Conservation (phyloP, 2,888 invertebrate species). For the Lottia gigantea region DNA sequence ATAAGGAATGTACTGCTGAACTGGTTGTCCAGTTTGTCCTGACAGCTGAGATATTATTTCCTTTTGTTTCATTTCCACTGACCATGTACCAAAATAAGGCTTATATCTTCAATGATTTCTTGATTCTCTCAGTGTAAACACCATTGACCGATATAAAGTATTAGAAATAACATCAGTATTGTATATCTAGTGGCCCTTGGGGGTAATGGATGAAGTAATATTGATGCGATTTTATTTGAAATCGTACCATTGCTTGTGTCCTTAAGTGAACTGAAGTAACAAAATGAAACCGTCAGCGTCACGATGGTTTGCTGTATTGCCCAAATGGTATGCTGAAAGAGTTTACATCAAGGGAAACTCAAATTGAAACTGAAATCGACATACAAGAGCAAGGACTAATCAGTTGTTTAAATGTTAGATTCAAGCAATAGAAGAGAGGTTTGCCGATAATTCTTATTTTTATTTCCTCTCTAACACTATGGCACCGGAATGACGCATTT, state of each 20-base stretch:
- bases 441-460: constrained; percentile 1
- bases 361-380: too few relatives aligned
- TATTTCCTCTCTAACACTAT: neutral
- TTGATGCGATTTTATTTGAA: too few relatives aligned
- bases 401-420: too few relatives aligned
- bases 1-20: neutral
- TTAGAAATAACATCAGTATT: neutral
- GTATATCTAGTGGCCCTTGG: too few relatives aligned
- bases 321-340: too few relatives aligned
- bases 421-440: neutral
- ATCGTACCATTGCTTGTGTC: too few relatives aligned
- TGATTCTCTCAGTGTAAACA: neutral
- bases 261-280: too few relatives aligned
- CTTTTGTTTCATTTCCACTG: constrained; percentile 4
- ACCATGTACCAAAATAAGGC: neutral
- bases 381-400: too few relatives aligned
- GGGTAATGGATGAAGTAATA: too few relatives aligned
- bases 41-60: neutral
- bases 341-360: too few relatives aligned
- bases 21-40: constrained; percentile 2
- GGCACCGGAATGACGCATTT: constrained; percentile 8
- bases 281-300: too few relatives aligned
- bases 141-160: neutral
- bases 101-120: neutral
- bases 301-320: too few relatives aligned